A percentile compares a stretch with the other conserved stretches of the same genome.
Conservation (phyloP, 1,140 invertebrate species). For the Hypothenemus hampei region DNA sequence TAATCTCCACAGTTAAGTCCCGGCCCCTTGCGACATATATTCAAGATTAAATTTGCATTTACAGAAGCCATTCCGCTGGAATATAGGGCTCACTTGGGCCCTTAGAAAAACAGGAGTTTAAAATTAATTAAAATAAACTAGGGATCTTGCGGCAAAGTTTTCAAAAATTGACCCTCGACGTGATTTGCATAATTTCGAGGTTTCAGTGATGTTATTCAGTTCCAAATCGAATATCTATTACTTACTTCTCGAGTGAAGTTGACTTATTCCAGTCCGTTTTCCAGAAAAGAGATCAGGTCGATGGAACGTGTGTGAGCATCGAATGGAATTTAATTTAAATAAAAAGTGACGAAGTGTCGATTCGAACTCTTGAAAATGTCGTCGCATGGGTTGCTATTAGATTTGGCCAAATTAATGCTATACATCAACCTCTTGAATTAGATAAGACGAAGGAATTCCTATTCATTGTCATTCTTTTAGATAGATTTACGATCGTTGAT, state of each 20-base stretch:
- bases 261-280: no score
- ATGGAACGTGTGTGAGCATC: no score
- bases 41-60: neutral
- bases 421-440: slow-evolving; percentile 3
- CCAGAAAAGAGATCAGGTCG: no score
- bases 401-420: slow-evolving; percentile 11
- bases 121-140: neutral
- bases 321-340: no score
- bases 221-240: no score
- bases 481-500: slow-evolving; percentile 8
- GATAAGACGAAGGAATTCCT: slow-evolving; percentile 12
- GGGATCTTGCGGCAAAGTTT: neutral
- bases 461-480: slow-evolving; percentile 14
- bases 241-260: no score
- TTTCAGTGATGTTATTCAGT: no score
- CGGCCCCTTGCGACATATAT: neutral
- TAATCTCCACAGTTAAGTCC: neutral
- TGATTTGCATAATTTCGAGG: no score
- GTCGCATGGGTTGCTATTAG: slow-evolving; percentile 12
- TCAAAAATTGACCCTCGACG: neutral
- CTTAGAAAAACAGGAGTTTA: neutral
- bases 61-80: no score
- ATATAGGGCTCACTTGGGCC: neutral
- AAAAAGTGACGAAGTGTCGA: no score
- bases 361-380: no score